Percentiles rank a stretch among this genome's conserved stretches.
These are phyloP conservation scores for Onychostruthus taczanowskii DNA, from an alignment of 2,113 vertebrate species.

Conservation along the genomic window DNA sequence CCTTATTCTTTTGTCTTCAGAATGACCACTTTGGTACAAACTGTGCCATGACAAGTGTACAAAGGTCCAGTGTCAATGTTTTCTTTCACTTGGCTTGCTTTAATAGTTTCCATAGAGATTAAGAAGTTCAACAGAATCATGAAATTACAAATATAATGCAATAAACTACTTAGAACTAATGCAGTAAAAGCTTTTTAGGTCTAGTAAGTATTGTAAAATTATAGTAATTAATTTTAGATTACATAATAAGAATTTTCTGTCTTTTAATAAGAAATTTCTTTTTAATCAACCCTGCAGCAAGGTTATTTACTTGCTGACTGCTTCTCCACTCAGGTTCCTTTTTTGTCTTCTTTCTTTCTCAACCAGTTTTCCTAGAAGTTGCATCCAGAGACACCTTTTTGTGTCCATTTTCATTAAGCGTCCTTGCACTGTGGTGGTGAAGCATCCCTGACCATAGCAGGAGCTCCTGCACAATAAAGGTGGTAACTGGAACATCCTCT, in stretches of 20 bases:
- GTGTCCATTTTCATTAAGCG: neutral
- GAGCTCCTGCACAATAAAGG: neutral
- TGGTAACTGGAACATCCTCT: neutral
- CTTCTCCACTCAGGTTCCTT: neutral
- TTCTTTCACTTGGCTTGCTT: neutral
- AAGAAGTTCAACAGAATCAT: neutral
- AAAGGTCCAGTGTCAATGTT: neutral
- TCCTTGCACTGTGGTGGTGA: neutral
- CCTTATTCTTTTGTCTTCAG: neutral
- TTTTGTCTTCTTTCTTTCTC: neutral
- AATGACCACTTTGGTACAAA: neutral
- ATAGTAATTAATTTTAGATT: neutral
- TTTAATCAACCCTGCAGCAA: neutral
- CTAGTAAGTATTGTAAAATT: neutral
- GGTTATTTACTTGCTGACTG: neutral
- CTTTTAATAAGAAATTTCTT: neutral
- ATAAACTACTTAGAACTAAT: neutral
- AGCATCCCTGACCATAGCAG: accelerated
- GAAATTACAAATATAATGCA: neutral
- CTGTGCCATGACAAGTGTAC: neutral
- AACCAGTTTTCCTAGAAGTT: neutral
- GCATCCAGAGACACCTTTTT: neutral
- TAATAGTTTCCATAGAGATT: neutral
- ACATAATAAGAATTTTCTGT: neutral
- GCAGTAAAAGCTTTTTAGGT: neutral